Evolutionary conservation across 2,113 vertebrate genomes (phyloP).

Genomic region (Turdus rufiventris): DNA sequence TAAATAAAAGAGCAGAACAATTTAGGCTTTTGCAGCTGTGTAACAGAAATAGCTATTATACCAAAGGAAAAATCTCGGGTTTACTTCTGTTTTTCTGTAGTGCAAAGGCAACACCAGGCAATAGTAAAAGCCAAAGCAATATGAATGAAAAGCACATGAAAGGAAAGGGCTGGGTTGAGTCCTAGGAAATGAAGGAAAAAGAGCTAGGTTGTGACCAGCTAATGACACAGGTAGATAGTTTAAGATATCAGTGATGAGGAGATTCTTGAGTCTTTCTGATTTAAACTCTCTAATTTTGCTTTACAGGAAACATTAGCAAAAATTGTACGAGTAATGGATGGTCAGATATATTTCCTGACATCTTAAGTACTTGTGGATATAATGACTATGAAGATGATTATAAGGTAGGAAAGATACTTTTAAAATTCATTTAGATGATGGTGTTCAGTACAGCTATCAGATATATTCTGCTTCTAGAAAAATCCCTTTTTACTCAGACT

Average conservation of each 20-base stretch:
- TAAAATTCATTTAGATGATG: background rate
- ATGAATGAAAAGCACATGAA: background rate
- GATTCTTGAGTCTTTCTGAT: background rate
- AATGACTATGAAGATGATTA: conserved; percentile 60
- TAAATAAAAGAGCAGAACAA: background rate
- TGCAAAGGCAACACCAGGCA: background rate
- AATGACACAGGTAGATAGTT: background rate
- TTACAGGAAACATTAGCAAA: conserved; percentile 88
- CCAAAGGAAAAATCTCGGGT: background rate
- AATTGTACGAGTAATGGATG: conserved; percentile 85
- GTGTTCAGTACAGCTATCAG: background rate
- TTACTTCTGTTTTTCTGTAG: background rate
- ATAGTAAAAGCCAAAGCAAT: background rate
- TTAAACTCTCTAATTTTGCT: background rate
- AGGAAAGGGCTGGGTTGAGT: background rate
- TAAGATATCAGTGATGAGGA: background rate
- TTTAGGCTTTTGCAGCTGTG: background rate
- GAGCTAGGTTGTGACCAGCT: background rate
- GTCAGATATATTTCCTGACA: conserved; percentile 85
- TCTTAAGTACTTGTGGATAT: conserved; percentile 78
- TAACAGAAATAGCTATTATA: background rate
- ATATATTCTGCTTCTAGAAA: background rate
- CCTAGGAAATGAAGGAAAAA: background rate
- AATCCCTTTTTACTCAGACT: background rate
- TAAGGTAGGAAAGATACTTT: conserved; percentile 63